Percentiles rank a stretch among this genome's conserved stretches.
Conservation (phyloP, 2,797 vertebrate genomes). For the Gorsachius magnificus region DNA sequence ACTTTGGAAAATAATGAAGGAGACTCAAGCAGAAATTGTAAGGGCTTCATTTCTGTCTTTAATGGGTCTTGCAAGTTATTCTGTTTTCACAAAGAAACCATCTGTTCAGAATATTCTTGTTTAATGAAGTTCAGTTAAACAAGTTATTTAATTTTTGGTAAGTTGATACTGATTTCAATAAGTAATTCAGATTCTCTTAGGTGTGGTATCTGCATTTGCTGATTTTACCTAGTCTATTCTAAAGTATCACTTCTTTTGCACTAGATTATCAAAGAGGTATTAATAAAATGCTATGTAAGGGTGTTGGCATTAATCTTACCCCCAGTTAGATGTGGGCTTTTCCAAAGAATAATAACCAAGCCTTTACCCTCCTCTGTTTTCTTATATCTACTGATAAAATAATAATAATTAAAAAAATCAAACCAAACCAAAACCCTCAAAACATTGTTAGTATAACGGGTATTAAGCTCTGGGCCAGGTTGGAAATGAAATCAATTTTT, state of each 20-base stretch:
- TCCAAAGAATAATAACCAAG: constrained; percentile 41
- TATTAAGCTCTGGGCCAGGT: constrained; percentile 84
- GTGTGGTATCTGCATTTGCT: constrained; percentile 63
- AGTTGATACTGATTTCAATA: constrained; percentile 47
- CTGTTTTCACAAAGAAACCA: constrained; percentile 40
- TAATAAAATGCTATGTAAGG: constrained; percentile 65
- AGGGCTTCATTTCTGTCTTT: constrained; percentile 43
- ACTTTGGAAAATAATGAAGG: constrained; percentile 50
- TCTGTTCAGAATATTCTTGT: constrained; percentile 53
- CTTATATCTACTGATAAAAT: constrained; percentile 58
- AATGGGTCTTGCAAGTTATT: constrained; percentile 30
- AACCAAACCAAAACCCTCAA: background rate
- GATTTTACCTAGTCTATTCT: constrained; percentile 65
- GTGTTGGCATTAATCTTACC: constrained; percentile 61
- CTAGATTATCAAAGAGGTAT: constrained; percentile 71
- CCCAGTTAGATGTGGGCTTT: constrained; percentile 53
- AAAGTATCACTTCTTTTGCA: constrained; percentile 67
- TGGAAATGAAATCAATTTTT: constrained; percentile 84
- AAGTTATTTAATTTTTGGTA: constrained; percentile 40
- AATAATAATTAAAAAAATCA: background rate
- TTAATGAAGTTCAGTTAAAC: constrained; percentile 45
- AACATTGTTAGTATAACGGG: constrained; percentile 56
- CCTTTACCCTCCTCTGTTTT: constrained; percentile 79
- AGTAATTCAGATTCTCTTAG: constrained; percentile 58
- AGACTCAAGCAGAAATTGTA: constrained; percentile 45